phyloP scores from a whole-genome alignment of 1,140 invertebrate genomes.

The Thalassaphorura encarpata region DNA sequence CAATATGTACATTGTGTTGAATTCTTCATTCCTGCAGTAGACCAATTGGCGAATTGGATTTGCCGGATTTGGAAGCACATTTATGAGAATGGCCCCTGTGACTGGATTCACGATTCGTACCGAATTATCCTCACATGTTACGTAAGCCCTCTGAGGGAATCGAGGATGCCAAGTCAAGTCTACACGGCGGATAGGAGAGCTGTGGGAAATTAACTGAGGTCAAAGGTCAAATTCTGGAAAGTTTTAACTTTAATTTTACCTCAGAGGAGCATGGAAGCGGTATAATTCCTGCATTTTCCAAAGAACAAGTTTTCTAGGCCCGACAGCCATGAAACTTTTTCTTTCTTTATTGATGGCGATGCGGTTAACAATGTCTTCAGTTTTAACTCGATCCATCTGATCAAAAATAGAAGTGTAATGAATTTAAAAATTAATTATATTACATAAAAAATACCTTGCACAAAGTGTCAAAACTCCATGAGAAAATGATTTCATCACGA shows the following conservation, averaged over 20 bases:
- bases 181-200: slow-evolving; percentile 10
- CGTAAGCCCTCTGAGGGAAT: not conserved
- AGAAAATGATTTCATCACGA: slow-evolving; percentile 21
- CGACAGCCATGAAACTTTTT: slow-evolving; percentile 27
- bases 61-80: slow-evolving; percentile 9
- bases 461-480: slow-evolving; percentile 18
- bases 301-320: slow-evolving; percentile 24
- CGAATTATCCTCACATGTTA: slow-evolving; percentile 16
- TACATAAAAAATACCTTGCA: slow-evolving; percentile 7
- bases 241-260: slow-evolving; percentile 3
- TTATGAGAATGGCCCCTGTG: slow-evolving; percentile 15
- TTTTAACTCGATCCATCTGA: slow-evolving; percentile 17
- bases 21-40: not conserved
- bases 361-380: slow-evolving; percentile 21
- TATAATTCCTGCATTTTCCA: slow-evolving; percentile 25
- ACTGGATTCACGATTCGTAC: slow-evolving; percentile 24
- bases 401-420: not conserved
- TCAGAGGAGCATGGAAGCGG: not conserved
- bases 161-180: slow-evolving; percentile 17
- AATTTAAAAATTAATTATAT: not conserved
- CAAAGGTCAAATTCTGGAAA: not conserved
- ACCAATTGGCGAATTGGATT: not conserved
- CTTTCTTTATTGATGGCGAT: slow-evolving; percentile 18
- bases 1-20: not conserved
- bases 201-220: not conserved